A percentile compares a stretch with the other conserved stretches of the same genome.
Conservation (phyloP, 2,113 vertebrate genomes). For the Tupaia chinensis region DNA sequence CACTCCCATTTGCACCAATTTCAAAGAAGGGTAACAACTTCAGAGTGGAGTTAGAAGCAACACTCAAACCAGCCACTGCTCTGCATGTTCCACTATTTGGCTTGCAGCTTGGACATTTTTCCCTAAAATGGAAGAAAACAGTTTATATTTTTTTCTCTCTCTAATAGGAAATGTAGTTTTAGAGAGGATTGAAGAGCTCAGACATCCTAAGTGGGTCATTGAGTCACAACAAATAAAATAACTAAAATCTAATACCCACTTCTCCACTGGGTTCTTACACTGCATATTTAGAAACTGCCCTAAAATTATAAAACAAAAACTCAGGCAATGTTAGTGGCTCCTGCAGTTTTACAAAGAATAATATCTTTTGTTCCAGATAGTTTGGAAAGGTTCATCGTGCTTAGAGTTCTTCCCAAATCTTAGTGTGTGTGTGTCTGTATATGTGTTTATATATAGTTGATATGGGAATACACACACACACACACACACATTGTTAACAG, state of each 20-base stretch:
- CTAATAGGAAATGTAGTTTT: not conserved
- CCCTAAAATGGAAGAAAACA: not conserved
- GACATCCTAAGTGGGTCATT: constrained; percentile 10
- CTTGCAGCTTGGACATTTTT: not conserved
- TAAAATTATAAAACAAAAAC: constrained; percentile 57
- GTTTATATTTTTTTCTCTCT: not conserved
- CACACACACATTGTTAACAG: not conserved
- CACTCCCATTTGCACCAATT: not conserved
- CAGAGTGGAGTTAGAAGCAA: not conserved
- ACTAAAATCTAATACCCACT: constrained; percentile 3
- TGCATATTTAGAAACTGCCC: constrained; percentile 24
- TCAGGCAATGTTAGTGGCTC: not conserved
- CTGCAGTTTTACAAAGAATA: constrained; percentile 34
- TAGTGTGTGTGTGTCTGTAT: not conserved
- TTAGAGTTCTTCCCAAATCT: constrained; percentile 12
- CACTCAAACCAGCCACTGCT: not conserved
- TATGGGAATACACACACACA: not conserved
- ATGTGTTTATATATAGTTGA: not conserved
- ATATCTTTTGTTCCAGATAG: not conserved
- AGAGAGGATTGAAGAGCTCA: not conserved
- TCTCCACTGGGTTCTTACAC: not conserved
- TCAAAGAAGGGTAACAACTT: not conserved
- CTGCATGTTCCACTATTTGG: not conserved
- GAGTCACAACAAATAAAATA: constrained; percentile 40
- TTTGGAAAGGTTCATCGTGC: constrained; percentile 13